phyloP scores from a whole-genome alignment of 1,140 invertebrate genomes.

The Drosophila sucinea region DNA sequence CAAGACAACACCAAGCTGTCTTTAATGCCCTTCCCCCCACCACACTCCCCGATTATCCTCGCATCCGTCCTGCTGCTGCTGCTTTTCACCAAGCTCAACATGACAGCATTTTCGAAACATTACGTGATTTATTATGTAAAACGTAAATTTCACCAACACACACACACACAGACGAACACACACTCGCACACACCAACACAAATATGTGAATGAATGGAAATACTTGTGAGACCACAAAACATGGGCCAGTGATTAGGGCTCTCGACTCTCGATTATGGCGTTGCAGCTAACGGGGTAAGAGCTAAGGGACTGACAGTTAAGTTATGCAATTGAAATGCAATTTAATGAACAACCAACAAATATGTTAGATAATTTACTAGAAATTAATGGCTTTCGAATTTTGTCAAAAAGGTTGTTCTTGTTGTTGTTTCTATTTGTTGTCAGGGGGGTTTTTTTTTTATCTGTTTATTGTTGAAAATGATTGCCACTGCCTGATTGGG shows the following conservation, averaged over 20 bases:
- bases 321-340: slow-evolving; percentile 68
- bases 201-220: slow-evolving; percentile 29
- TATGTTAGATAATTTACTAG: slow-evolving; percentile 66
- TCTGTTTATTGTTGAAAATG: not conserved
- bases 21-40: slow-evolving; percentile 43
- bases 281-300: not conserved
- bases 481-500: slow-evolving; percentile 3
- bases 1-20: slow-evolving; percentile 50
- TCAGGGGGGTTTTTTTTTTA: not conserved
- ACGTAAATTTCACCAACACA: slow-evolving; percentile 29
- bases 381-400: slow-evolving; percentile 60
- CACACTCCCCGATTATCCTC: not conserved
- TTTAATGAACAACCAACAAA: slow-evolving; percentile 79
- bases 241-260: slow-evolving; percentile 69
- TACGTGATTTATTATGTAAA: slow-evolving; percentile 79
- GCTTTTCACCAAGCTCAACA: slow-evolving; percentile 60
- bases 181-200: slow-evolving; percentile 9
- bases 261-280: slow-evolving; percentile 35
- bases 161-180: slow-evolving; percentile 20
- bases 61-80: not conserved
- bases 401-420: slow-evolving; percentile 24
- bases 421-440: not conserved
- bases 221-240: slow-evolving; percentile 65
- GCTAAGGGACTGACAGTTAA: slow-evolving; percentile 33
- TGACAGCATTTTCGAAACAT: slow-evolving; percentile 80